Evolutionary conservation across 2,797 vertebrate species (phyloP), one percentile per base, ranked within the genome.

Genomic region (Sebastes taczanowskii): DNA sequence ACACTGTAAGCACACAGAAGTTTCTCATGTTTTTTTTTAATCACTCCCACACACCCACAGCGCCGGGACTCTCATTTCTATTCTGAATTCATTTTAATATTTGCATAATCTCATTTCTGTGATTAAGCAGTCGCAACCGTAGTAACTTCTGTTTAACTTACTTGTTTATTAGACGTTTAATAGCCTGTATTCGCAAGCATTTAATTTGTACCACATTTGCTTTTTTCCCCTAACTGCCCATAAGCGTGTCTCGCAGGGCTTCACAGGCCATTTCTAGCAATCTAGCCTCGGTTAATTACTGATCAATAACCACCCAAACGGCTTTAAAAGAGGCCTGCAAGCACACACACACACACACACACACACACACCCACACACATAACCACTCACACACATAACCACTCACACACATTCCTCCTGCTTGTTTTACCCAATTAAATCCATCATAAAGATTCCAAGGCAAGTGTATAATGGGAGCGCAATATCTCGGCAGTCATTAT

Each of bases 401-500:
- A 86, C 60, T 72, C 84, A 64, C 49, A 86, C 60, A 74, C 84
- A 79, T 75, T 62, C 32, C 53, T 56, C 42, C 42, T 70, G 75
- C 75, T 86, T 83, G 66, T 87, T 83, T 59, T 73, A 35, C 61
- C 78, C 75, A 87, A 80, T 94, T 92, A 93, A 93, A 93, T 89
- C 80, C 78, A 81, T 88, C 82, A 89, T 91, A 91, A 93, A 92
- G 75, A 87, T 91, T 88, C 85, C 66, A 88, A 88, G 80, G 86
- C 88, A 93, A 92, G 86, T 90, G 89, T 71, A 90, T 89, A 90
- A 92, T 84, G 74, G 86, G 73, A 90, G 81, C 72, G 73, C 74
- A 89, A 84, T 88, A 90, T 93, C 76, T 82, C 70, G 7, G 70
- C 71, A 89, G 85, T 90, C 85, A 88, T 94, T 92, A 92, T 70